A percentile compares a stretch with the other conserved stretches of the same genome.
Evolutionary conservation across 2,113 vertebrate species (phyloP).

Genomic region (Triplophysa rosa): DNA sequence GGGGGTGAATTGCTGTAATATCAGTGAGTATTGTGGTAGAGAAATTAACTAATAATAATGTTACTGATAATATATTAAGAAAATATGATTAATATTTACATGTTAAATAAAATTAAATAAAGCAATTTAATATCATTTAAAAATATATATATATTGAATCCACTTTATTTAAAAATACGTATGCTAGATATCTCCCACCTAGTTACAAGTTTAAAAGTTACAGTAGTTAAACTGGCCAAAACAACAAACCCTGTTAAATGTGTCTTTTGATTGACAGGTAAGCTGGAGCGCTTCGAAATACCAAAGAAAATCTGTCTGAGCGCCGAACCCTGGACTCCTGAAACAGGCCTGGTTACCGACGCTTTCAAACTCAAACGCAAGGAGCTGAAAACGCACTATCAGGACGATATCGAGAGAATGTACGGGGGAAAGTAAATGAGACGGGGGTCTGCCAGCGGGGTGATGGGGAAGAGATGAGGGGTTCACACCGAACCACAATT

Average conservation of each 20-base stretch:
- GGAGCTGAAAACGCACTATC: conserved; percentile 91
- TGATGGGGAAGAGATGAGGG: neutral
- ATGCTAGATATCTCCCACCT: too few relatives aligned
- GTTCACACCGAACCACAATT: conserved; percentile 37
- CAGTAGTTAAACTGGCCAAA: too few relatives aligned
- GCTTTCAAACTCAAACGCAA: conserved; percentile 97
- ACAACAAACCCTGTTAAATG: neutral
- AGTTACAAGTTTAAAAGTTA: too few relatives aligned
- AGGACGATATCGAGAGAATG: conserved; percentile 92
- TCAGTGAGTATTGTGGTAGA: too few relatives aligned
- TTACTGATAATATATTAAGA: too few relatives aligned
- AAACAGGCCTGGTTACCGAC: conserved; percentile 95
- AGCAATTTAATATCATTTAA: too few relatives aligned
- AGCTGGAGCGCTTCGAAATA: conserved; percentile 95
- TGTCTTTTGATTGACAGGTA: conserved; percentile 70
- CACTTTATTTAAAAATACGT: too few relatives aligned
- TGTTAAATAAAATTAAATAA: too few relatives aligned
- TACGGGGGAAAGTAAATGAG: conserved; percentile 82
- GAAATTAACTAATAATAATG: too few relatives aligned
- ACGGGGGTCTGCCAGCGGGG: neutral
- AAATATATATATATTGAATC: too few relatives aligned
- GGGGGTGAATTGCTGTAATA: too few relatives aligned
- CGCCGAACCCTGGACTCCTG: conserved; percentile 92
- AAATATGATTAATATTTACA: too few relatives aligned
- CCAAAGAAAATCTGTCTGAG: conserved; percentile 93